Conservation (phyloP, 2,113 vertebrate genomes). For the Bufo bufo region DNA sequence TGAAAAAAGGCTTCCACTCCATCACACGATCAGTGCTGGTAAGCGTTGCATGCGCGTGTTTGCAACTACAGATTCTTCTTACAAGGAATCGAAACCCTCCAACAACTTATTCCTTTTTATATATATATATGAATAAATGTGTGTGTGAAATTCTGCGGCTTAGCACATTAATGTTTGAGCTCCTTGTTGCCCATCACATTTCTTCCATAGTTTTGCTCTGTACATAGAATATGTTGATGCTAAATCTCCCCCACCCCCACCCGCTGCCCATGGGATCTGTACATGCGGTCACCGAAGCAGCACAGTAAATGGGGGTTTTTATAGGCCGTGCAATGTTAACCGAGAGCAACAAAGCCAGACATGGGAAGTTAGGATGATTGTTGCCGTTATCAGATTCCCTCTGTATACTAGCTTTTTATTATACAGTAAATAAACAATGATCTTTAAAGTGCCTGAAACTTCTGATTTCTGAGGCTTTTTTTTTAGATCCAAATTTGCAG, state of each 20-base stretch:
- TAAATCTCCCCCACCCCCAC: constrained; percentile 65
- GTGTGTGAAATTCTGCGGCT: constrained; percentile 72
- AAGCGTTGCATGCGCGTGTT: constrained; percentile 75
- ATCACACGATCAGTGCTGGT: constrained; percentile 64
- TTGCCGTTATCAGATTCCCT: constrained; percentile 81
- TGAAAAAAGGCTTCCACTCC: constrained; percentile 53
- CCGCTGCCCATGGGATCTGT: constrained; percentile 43
- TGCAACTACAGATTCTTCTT: constrained; percentile 70
- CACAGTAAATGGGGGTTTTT: constrained; percentile 66
- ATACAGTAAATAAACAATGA: constrained; percentile 88
- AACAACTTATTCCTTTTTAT: constrained; percentile 73
- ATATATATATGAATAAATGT: constrained; percentile 70
- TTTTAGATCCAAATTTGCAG: neutral
- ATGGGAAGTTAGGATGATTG: constrained; percentile 77
- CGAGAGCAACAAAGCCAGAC: constrained; percentile 71
- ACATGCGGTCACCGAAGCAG: neutral
- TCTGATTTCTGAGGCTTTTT: constrained; percentile 70
- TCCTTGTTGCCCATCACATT: constrained; percentile 71
- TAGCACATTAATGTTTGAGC: constrained; percentile 69
- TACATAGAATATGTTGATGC: constrained; percentile 76
- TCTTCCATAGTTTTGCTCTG: constrained; percentile 70
- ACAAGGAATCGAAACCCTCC: constrained; percentile 67
- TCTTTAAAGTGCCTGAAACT: constrained; percentile 90
- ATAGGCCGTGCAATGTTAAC: constrained; percentile 71
- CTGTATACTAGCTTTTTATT: constrained; percentile 91